phyloP scores from a whole-genome alignment of 2,113 vertebrate genomes.

The Parus major region DNA sequence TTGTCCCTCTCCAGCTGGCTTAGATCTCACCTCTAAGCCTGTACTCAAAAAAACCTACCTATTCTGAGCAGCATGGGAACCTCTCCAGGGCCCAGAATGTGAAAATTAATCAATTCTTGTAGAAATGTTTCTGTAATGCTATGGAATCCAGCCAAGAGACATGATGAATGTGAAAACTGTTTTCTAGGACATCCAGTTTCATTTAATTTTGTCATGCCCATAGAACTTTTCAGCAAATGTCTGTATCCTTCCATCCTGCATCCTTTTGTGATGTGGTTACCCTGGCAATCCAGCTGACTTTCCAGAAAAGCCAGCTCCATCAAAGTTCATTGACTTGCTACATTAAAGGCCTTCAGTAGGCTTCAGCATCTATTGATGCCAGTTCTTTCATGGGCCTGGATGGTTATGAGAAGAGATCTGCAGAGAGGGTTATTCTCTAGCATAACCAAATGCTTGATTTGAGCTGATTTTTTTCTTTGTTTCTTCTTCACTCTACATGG shows the following conservation, averaged over 20 bases:
- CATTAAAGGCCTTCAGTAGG: background rate
- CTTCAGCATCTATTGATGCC: background rate
- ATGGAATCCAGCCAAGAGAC: slow-evolving; percentile 42
- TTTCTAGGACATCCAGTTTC: slow-evolving; percentile 54
- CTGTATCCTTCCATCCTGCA: background rate
- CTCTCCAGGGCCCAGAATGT: background rate
- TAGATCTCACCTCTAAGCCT: background rate
- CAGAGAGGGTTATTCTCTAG: background rate
- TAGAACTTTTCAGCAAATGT: background rate
- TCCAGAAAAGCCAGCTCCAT: slow-evolving; percentile 8
- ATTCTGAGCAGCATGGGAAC: background rate
- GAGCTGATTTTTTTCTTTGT: background rate
- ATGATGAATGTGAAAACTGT: slow-evolving; percentile 27
- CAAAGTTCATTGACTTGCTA: background rate
- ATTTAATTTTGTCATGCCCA: background rate
- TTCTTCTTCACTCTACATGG: background rate
- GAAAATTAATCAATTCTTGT: slow-evolving; percentile 35
- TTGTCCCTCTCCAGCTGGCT: background rate
- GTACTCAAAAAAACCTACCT: background rate
- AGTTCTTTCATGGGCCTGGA: background rate
- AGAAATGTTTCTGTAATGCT: background rate
- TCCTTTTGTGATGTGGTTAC: slow-evolving; percentile 31
- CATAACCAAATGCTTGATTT: background rate
- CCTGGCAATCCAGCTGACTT: slow-evolving; percentile 28
- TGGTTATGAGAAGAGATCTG: background rate